phyloP scores from a whole-genome alignment of 2,113 vertebrate species.

The Opisthocomus hoazin region DNA sequence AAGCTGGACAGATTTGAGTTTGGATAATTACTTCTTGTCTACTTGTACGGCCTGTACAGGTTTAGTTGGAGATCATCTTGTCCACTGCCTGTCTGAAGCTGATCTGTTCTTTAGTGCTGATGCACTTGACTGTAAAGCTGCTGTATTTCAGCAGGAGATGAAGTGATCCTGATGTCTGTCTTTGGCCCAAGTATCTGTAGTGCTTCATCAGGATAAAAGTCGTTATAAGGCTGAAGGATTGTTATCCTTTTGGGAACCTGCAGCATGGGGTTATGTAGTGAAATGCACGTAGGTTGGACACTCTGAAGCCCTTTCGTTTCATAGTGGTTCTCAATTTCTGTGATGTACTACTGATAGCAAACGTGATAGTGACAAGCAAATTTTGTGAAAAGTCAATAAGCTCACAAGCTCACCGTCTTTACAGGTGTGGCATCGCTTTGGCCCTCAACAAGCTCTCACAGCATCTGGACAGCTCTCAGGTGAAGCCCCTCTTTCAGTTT shows the following conservation, averaged over 20 bases:
- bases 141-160: background rate
- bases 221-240: background rate
- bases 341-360: background rate
- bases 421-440: slow-evolving; percentile 93
- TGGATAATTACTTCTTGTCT: slow-evolving; percentile 11
- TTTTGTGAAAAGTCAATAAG: background rate
- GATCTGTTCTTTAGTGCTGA: background rate
- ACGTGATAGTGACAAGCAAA: background rate
- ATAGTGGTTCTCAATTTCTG: background rate
- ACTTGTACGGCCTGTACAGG: background rate
- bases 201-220: background rate
- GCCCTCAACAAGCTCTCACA: slow-evolving; percentile 92
- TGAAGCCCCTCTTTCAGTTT: slow-evolving; percentile 95
- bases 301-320: background rate
- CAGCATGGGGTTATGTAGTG: background rate
- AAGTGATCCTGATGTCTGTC: background rate
- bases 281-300: background rate
- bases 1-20: background rate
- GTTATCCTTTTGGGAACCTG: background rate
- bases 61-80: background rate
- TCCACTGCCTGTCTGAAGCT: background rate
- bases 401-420: background rate
- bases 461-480: slow-evolving; percentile 87
- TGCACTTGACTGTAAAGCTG: background rate
- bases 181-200: background rate